Base-by-base conservation (phyloP, 1,140 invertebrate genomes). In the Drosophila persimilis region DNA sequence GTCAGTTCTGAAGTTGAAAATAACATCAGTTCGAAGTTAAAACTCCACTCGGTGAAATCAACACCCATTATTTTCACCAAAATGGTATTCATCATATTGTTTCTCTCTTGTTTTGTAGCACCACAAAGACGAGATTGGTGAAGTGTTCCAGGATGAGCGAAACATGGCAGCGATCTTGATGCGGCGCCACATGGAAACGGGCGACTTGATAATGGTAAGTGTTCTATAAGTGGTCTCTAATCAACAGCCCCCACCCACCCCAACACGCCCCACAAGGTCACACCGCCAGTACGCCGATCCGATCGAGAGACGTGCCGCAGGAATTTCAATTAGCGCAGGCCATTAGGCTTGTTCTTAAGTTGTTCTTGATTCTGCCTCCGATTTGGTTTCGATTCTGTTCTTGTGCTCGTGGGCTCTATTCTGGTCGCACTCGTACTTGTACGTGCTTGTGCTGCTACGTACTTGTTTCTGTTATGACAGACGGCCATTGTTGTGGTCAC, bases 101-200 rank as follows among this genome's bases (percentile, higher is more conserved):
- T 39, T 22, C 24, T 58, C 56, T 75, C n/a, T 59, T 20, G 20
- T 29, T 93, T 92, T 83, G 9, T 91, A 95, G 94, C 92, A 92
- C 77, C 90, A 90, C 22, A 93, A 92, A 60, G 92, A 94, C 60
- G 94, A 96, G 66, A 93, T 97, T 59, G 97, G 97, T 26, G 95
- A 97, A 58, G 93, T 96, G 17, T 98, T 97, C 92, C 97, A 98
- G 90, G 97, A 98, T 91, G 94, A 95, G 67, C 92, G 93, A 20
- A 97, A 96, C 81, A 95, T 96, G 92, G 97, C 97, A 20, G 97
- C 97, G 8, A 93, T 98, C 83, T 92, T 97, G 44, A 93, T 97
- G 81, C 94, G 96, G 80, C 94, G 94, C 83, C 95, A 96, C 90
- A 94, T 94, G 73, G 92, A 94, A 77, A 95, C 95, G 92, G 96